Evolutionary conservation across 2,888 invertebrate species (phyloP).

Genomic region (Nemotelus nigrinus): DNA sequence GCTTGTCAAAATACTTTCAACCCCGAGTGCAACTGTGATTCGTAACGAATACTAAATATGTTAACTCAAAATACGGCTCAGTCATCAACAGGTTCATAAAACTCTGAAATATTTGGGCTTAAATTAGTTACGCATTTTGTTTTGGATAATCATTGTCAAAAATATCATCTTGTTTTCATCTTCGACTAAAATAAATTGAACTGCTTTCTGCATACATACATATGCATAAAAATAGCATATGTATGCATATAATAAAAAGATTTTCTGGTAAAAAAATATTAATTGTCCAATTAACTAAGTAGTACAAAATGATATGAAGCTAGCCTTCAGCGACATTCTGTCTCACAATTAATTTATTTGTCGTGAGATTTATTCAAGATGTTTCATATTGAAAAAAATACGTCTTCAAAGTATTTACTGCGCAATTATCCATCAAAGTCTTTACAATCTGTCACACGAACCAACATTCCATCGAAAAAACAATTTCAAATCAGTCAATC

Average conservation of each 20-base stretch:
- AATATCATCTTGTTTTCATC: no score
- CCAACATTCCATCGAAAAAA: constrained; percentile 25
- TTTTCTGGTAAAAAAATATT: neutral
- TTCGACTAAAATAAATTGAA: no score
- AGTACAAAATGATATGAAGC: constrained; percentile 24
- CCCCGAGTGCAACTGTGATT: no score
- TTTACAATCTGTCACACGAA: constrained; percentile 14
- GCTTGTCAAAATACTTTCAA: no score
- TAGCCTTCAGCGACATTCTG: constrained; percentile 4
- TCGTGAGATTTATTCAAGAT: constrained; percentile 33
- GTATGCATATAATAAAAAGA: no score
- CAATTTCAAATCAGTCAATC: constrained; percentile 28
- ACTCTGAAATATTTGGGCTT: no score
- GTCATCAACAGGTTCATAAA: no score
- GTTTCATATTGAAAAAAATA: constrained; percentile 7
- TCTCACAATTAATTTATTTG: constrained; percentile 35
- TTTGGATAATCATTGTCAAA: no score
- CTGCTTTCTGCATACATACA: no score
- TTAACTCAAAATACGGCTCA: no score
- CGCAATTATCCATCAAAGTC: constrained; percentile 41
- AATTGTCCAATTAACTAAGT: constrained; percentile 36
- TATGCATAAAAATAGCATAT: neutral
- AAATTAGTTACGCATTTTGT: no score
- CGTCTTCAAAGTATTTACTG: constrained; percentile 11
- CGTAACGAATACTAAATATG: no score